These are phyloP conservation scores for Nothocercus julius DNA, from an alignment of 2,113 vertebrate genomes.

Conservation along the genomic window DNA sequence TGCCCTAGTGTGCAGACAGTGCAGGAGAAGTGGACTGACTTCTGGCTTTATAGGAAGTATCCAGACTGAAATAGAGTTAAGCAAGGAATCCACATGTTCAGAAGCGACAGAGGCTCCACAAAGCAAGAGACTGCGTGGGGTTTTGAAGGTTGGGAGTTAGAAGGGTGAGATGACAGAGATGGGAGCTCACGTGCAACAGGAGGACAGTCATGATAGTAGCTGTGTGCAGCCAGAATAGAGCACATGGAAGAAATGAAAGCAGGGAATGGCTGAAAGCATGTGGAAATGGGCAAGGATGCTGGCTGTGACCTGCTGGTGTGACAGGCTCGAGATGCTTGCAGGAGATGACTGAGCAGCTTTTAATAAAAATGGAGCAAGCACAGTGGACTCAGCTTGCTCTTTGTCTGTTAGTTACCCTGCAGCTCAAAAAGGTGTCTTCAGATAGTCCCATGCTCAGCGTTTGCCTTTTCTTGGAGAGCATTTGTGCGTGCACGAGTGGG, in stretches of 20 bases:
- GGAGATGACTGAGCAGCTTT: neutral
- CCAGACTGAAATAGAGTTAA: neutral
- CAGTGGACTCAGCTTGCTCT: neutral
- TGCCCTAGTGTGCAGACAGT: neutral
- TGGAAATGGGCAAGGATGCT: neutral
- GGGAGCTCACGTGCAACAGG: fast-evolving
- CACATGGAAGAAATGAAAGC: neutral
- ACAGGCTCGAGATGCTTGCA: neutral
- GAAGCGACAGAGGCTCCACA: neutral
- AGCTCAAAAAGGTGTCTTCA: neutral
- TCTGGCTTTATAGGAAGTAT: neutral
- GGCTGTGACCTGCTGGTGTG: neutral
- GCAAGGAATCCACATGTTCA: neutral
- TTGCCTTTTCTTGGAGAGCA: neutral
- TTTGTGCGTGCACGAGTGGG: fast-evolving
- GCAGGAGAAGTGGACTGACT: neutral
- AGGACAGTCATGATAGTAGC: fast-evolving
- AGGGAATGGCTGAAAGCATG: neutral
- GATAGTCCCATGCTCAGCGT: neutral
- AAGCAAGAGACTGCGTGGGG: neutral
- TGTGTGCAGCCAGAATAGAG: neutral
- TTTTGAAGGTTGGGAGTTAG: neutral
- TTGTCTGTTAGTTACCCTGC: neutral
- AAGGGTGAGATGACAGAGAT: neutral
- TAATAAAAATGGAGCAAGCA: neutral